phyloP scores from a whole-genome alignment of 1,140 invertebrate genomes.

The Hylyphantes graminicola region DNA sequence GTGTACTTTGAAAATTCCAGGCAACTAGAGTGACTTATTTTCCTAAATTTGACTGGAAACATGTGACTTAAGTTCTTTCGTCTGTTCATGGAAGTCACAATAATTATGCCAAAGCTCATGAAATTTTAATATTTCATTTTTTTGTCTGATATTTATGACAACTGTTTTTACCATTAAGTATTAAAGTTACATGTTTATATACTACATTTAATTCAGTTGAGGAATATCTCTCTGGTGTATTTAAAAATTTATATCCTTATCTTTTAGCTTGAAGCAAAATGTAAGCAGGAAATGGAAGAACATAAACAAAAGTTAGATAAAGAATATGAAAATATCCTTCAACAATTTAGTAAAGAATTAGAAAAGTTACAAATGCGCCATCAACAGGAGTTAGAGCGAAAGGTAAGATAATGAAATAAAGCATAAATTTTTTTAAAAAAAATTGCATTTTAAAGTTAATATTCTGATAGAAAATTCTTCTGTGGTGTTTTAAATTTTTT shows the following conservation, averaged over 20 bases:
- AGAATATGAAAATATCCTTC: constrained; percentile 93
- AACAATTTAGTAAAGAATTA: constrained; percentile 91
- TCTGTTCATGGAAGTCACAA: no score
- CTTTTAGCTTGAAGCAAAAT: constrained; percentile 85
- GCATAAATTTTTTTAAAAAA: neutral
- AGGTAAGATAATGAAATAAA: constrained; percentile 66
- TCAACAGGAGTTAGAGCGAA: constrained; percentile 88
- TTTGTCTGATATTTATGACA: no score
- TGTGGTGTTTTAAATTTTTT: neutral
- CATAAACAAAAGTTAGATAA: constrained; percentile 95
- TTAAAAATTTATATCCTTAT: neutral
- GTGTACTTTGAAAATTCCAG: no score
- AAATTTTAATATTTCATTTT: no score
- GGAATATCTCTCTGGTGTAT: neutral
- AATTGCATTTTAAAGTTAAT: neutral
- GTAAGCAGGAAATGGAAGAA: constrained; percentile 93
- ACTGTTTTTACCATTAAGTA: no score
- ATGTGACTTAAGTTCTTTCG: no score
- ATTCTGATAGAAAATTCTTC: neutral
- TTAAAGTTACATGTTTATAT: constrained; percentile 5
- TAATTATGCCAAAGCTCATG: no score
- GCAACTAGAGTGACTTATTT: no score
- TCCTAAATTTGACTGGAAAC: no score
- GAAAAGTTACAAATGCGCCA: constrained; percentile 90
- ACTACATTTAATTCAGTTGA: neutral